These are phyloP conservation scores for Cantharis rufa DNA, from an alignment of 2,888 invertebrate species.

Conservation along the genomic window DNA sequence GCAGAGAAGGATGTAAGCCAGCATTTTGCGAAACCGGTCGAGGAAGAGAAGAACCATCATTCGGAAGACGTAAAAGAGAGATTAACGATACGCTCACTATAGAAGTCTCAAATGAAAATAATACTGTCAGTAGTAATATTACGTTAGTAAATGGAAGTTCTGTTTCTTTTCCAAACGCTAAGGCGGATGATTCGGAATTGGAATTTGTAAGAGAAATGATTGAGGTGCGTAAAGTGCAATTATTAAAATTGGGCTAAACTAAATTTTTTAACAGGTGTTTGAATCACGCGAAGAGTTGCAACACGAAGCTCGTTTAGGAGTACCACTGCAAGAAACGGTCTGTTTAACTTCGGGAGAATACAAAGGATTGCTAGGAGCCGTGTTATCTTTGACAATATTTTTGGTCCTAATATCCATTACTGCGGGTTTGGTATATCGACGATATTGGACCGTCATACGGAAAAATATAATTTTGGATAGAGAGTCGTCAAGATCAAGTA, in stretches of 20 bases:
- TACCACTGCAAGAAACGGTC: constrained; percentile 70
- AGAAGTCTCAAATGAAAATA: constrained; percentile 37
- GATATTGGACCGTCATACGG: constrained; percentile 78
- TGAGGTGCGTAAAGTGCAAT: constrained; percentile 62
- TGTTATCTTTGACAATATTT: constrained; percentile 75
- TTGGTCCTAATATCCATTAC: constrained; percentile 74
- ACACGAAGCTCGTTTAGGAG: constrained; percentile 68
- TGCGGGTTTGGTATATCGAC: constrained; percentile 76
- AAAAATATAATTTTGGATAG: constrained; percentile 67
- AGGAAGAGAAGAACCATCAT: constrained; percentile 81
- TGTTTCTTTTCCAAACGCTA: constrained; percentile 55
- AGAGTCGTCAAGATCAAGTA: constrained; percentile 55
- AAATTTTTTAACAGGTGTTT: constrained; percentile 66
- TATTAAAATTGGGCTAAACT: not conserved
- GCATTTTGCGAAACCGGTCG: constrained; percentile 82
- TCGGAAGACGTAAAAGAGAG: constrained; percentile 71
- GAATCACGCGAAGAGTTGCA: constrained; percentile 76
- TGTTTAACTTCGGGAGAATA: constrained; percentile 85
- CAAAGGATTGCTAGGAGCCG: constrained; percentile 79
- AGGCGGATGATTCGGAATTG: constrained; percentile 52
- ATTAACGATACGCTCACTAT: constrained; percentile 50
- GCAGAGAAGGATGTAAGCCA: constrained; percentile 87
- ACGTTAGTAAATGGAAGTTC: constrained; percentile 45
- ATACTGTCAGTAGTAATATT: constrained; percentile 40
- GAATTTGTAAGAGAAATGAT: constrained; percentile 90